phyloP scores from a whole-genome alignment of 35 echinoderm and acorn worm genomes.

The Apostichopus californicus region DNA sequence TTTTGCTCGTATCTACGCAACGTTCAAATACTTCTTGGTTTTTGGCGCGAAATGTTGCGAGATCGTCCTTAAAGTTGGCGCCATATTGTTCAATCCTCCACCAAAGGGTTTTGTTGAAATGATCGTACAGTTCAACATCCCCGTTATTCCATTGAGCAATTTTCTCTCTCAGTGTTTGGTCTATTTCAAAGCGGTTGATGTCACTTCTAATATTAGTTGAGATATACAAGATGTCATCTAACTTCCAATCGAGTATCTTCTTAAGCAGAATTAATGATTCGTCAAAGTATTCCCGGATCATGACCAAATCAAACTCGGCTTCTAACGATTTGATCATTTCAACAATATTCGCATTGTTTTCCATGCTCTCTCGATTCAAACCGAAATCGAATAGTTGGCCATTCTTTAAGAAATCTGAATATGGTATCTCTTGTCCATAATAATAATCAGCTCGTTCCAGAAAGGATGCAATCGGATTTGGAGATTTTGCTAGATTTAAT shows the following conservation, averaged over 20 bases:
- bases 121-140: constrained; percentile 74
- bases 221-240: constrained; percentile 54
- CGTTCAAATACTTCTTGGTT: constrained; percentile 33
- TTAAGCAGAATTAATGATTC: constrained; percentile 60
- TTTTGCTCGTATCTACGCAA: constrained; percentile 32
- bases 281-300: constrained; percentile 65
- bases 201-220: constrained; percentile 1
- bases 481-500: constrained; percentile 20
- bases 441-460: constrained; percentile 47
- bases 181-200: not conserved
- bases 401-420: constrained; percentile 51
- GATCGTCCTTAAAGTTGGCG: constrained; percentile 1
- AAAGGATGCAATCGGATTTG: constrained; percentile 67
- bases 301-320: constrained; percentile 46
- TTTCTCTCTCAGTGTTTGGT: constrained; percentile 22
- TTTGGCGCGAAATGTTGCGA: constrained; percentile 6
- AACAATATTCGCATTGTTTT: constrained; percentile 4
- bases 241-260: constrained; percentile 53
- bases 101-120: constrained; percentile 83
- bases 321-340: constrained; percentile 31
- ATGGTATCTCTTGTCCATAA: constrained; percentile 7
- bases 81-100: constrained; percentile 76
- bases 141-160: constrained; percentile 76
- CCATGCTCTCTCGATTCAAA: constrained; percentile 51
- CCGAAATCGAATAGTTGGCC: constrained; percentile 80